Conservation (phyloP, 2,797 vertebrate genomes). For the Myotis myotis region DNA sequence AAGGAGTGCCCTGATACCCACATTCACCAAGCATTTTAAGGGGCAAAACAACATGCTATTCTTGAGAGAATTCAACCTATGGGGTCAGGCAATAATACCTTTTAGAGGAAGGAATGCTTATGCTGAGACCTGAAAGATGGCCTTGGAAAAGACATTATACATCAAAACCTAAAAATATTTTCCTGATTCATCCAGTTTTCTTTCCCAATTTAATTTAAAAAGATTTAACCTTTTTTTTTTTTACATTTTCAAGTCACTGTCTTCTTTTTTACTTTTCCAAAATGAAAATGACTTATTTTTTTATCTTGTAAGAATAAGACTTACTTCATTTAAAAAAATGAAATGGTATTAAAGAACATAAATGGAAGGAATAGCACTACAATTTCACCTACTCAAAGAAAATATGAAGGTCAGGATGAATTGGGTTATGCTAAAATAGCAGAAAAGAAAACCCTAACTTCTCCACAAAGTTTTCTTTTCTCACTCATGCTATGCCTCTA, state of each 20-base stretch:
- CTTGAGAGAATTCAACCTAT: not conserved
- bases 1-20: not conserved
- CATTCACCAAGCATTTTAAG: not conserved
- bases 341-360: not conserved
- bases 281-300: not conserved
- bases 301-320: not conserved
- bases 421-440: not conserved
- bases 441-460: not conserved
- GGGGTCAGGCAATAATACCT: not conserved
- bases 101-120: not conserved
- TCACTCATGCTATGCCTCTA: not conserved
- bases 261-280: constrained; percentile 14
- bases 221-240: not conserved
- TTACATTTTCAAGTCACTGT: not conserved
- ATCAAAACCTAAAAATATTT: constrained; percentile 11
- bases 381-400: not conserved
- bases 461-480: not conserved
- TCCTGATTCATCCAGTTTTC: not conserved
- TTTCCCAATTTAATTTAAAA: constrained; percentile 8
- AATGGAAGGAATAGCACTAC: not conserved
- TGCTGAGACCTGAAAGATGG: not conserved
- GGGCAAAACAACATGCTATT: not conserved
- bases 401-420: not conserved
- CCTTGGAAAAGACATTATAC: not conserved
- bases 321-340: not conserved